Evolutionary conservation across 2,113 vertebrate genomes (phyloP), one percentile per base, ranked within the genome.

Genomic region (Verasper variegatus): DNA sequence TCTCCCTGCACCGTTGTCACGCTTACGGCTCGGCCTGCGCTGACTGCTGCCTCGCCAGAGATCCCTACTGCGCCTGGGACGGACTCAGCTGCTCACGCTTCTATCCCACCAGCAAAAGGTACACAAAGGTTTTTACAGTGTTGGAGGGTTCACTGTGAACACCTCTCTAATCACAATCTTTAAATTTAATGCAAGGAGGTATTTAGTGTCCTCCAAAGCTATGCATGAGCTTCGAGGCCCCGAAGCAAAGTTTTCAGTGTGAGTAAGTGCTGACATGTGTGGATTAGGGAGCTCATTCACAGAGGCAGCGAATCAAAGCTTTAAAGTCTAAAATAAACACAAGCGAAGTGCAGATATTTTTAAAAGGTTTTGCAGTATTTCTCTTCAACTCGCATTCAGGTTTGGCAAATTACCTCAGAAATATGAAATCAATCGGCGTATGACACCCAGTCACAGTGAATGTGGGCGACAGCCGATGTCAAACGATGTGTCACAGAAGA

Each of bases 51-150:
- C 95, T 99, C 0, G 98, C 98, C 23, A 91, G 98, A 35, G 98
- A 99, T 66, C 98, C 98, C 0, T 99, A 99, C 92, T 99, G 98
- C 0, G 98, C 98, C 77, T 99, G 98, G 98, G 98, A 99, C 2
- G 98, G 98, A n/a, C 95, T 90, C 71, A 96, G 95, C 84, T 99
- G 98, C 91, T 98, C 98, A 8, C 95, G 96, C 71, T 99, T 99
- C 88, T 99, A 98, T 64, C 97, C 96, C 52, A 97, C 95, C 1
- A 96, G 97, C 7, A 99, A 99, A 90, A 96, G 98, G 98, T 99
- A 73, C 90, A 57, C 40, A 65, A 11, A 31, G 7, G 1, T 66
- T 74, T 31, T 47, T 17, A 37, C 35, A 83, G 54, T 52, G 42
- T 45, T 45, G 3, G 4, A 45, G 1, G 7, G 24, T 40, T 40